Conservation (phyloP, 2,888 invertebrate genomes). For the Polymixis lichenea region DNA sequence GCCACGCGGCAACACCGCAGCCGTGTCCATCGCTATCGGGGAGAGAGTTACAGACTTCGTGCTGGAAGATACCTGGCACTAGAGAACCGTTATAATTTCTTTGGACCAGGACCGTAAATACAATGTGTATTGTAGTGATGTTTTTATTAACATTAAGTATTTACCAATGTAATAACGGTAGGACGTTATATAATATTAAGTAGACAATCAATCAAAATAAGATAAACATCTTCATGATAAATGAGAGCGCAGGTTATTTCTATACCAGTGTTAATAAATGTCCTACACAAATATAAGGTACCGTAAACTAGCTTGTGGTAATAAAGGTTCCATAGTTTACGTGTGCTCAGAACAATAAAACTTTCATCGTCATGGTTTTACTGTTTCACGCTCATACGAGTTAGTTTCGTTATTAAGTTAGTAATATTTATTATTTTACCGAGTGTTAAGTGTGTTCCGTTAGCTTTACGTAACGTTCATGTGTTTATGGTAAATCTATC, state of each 20-base stretch:
- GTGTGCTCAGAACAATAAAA: slow-evolving; percentile 18
- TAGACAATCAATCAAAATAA: slow-evolving; percentile 6
- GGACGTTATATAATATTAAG: not conserved
- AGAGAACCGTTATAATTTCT: not conserved
- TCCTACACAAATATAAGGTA: not conserved
- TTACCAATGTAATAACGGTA: not conserved
- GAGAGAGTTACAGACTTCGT: slow-evolving; percentile 77
- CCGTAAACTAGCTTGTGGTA: not conserved
- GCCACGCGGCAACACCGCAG: slow-evolving; percentile 78
- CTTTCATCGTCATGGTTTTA: slow-evolving; percentile 10
- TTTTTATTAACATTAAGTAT: not conserved
- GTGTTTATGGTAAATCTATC: slow-evolving; percentile 16
- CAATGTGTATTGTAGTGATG: not conserved
- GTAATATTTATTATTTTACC: slow-evolving; percentile 20
- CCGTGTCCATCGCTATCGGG: slow-evolving; percentile 77
- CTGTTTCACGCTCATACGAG: slow-evolving; percentile 2
- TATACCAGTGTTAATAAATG: not conserved
- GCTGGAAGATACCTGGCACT: slow-evolving; percentile 48
- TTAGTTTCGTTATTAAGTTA: slow-evolving; percentile 20
- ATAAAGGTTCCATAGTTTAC: slow-evolving; percentile 5
- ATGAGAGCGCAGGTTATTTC: not conserved
- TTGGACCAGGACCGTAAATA: not conserved
- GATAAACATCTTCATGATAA: not conserved
- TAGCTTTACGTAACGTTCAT: not conserved
- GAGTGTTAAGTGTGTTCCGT: slow-evolving; percentile 9